Conservation (phyloP, 2,888 invertebrate species). For the Tetranychus piercei region DNA sequence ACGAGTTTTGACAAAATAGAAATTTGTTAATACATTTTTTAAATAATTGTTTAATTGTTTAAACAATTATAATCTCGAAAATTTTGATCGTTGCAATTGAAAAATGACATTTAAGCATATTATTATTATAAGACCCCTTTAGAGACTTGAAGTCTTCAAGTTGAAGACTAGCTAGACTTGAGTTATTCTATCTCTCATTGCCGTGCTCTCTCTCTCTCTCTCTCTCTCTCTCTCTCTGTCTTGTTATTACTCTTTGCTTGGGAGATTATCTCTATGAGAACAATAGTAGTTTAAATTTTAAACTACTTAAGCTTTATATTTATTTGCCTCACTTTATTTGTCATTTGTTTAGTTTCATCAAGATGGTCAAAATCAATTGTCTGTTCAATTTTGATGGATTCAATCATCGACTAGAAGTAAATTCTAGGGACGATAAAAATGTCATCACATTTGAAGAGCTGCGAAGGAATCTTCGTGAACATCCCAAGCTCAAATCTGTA, state of each 20-base stretch:
- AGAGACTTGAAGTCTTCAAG: too few species aligned
- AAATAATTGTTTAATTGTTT: too few species aligned
- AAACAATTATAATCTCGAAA: too few species aligned
- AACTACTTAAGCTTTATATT: background rate
- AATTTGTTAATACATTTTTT: too few species aligned
- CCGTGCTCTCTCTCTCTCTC: constrained; percentile 8
- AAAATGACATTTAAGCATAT: too few species aligned
- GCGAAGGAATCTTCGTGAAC: background rate
- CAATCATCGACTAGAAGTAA: background rate
- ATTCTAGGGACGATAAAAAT: background rate
- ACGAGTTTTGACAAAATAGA: too few species aligned
- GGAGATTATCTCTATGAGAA: background rate
- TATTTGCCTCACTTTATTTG: background rate
- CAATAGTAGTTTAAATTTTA: background rate
- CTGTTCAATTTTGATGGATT: background rate
- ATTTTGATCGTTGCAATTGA: too few species aligned
- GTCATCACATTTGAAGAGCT: background rate
- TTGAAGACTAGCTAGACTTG: too few species aligned
- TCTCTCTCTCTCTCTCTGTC: constrained; percentile 11
- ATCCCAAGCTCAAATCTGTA: background rate
- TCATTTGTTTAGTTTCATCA: background rate
- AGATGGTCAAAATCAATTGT: background rate
- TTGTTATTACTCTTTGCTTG: background rate
- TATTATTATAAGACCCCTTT: background rate
- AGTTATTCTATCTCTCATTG: background rate